phyloP scores from a whole-genome alignment of 2,113 vertebrate species.

The Chamaetylas fuelleborni region DNA sequence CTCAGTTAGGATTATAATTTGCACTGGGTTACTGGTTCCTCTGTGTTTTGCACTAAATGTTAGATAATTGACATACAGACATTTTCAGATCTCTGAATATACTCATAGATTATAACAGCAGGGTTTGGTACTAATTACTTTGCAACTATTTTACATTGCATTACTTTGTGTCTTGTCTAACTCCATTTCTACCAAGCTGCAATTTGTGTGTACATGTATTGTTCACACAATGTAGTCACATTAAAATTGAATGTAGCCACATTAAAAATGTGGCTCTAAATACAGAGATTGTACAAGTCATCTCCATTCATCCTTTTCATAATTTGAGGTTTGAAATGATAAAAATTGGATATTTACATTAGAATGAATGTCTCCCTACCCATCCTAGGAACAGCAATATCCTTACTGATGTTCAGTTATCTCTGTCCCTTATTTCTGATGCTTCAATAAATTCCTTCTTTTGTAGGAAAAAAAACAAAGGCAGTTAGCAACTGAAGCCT shows the following conservation, averaged over 20 bases:
- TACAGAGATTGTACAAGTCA: background rate
- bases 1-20: slow-evolving; percentile 7
- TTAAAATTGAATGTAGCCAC: background rate
- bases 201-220: background rate
- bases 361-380: background rate
- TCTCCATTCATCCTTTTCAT: background rate
- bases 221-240: background rate
- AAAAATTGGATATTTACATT: background rate
- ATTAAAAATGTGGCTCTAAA: background rate
- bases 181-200: background rate
- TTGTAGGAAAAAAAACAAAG: background rate
- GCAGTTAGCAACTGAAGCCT: background rate
- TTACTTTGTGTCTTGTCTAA: background rate
- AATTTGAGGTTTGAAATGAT: background rate
- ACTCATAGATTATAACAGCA: background rate
- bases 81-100: background rate
- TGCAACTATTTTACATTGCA: background rate
- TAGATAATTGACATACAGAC: background rate
- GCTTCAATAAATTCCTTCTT: background rate
- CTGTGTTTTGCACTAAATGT: background rate
- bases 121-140: background rate
- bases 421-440: background rate
- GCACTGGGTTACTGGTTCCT: background rate
- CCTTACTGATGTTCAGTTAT: background rate
- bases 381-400: background rate